Conservation (phyloP, 2,888 invertebrate species). For the Helleia helle region DNA sequence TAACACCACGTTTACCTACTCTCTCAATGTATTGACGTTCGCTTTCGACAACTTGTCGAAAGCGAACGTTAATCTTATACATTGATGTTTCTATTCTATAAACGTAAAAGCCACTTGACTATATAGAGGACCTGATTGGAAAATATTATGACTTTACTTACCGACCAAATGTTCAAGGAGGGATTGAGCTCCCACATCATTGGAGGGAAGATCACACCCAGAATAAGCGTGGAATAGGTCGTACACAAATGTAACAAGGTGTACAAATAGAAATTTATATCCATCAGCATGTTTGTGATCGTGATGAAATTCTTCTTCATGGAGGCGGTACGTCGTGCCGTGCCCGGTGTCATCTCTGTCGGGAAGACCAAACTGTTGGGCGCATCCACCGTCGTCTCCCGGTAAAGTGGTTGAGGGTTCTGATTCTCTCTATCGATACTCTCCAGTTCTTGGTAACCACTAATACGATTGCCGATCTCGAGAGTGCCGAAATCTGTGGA, state of each 20-base stretch:
- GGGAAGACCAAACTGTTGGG: constrained; percentile 47
- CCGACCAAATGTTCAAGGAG: constrained; percentile 55
- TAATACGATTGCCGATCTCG: constrained; percentile 39
- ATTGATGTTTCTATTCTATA: no score
- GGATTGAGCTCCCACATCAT: constrained; percentile 62
- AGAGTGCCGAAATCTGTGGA: constrained; percentile 50
- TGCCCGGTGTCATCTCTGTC: constrained; percentile 48
- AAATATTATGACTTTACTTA: no score
- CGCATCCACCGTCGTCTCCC: constrained; percentile 69
- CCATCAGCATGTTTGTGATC: constrained; percentile 50
- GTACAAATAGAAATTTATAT: constrained; percentile 71
- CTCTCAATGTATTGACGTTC: no score
- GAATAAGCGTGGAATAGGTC: constrained; percentile 66
- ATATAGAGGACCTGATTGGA: no score
- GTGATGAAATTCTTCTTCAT: constrained; percentile 61
- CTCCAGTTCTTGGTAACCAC: constrained; percentile 55
- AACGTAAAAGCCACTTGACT: no score
- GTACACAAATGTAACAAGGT: constrained; percentile 66
- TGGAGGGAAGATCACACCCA: constrained; percentile 69
- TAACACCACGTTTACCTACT: no score
- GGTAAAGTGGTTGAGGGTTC: constrained; percentile 68
- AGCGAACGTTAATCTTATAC: no score
- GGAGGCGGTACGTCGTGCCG: constrained; percentile 54
- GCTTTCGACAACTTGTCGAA: no score
- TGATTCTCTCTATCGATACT: constrained; percentile 49